A percentile compares a stretch with the other conserved stretches of the same genome.
Conservation (phyloP, 1,140 invertebrate genomes). For the Pogonomyrmex californicus region DNA sequence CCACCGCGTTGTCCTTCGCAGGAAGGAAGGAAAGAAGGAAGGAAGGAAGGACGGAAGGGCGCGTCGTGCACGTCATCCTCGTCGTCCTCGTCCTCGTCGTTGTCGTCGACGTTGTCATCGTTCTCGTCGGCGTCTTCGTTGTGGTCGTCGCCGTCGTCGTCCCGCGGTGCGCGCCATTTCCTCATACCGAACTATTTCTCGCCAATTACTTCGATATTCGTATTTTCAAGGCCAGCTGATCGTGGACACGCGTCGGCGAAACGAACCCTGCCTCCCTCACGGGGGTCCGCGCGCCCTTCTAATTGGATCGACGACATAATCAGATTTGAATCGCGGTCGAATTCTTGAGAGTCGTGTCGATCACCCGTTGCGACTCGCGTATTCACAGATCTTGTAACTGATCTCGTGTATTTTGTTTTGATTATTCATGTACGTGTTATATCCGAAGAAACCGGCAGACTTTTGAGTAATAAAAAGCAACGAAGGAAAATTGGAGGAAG, state of each 20-base stretch:
- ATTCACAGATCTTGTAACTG: background rate
- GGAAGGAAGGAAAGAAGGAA: slow-evolving; percentile 55
- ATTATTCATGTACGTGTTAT: slow-evolving; percentile 1
- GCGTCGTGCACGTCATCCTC: slow-evolving; percentile 54
- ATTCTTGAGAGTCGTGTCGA: slow-evolving; percentile 50
- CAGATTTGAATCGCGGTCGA: slow-evolving; percentile 82
- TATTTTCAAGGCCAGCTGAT: slow-evolving; percentile 81
- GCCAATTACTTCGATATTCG: slow-evolving; percentile 83
- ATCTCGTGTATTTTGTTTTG: slow-evolving; percentile 10
- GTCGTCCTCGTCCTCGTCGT: slow-evolving; percentile 64
- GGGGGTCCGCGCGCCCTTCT: slow-evolving; percentile 65
- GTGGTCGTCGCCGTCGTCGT: slow-evolving; percentile 65
- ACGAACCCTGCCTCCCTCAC: slow-evolving; percentile 38
- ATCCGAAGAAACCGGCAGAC: background rate
- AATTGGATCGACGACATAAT: slow-evolving; percentile 84
- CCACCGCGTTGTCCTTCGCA: slow-evolving; percentile 65
- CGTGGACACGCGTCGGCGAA: slow-evolving; percentile 46
- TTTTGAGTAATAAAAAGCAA: background rate
- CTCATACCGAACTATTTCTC: slow-evolving; percentile 68
- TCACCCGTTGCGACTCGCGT: background rate
- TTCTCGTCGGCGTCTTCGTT: slow-evolving; percentile 66
- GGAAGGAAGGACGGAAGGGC: slow-evolving; percentile 66
- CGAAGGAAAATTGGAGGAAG: slow-evolving; percentile 12
- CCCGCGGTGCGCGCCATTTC: slow-evolving; percentile 58
- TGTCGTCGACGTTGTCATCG: slow-evolving; percentile 39